Evolutionary conservation across 2,113 vertebrate species (phyloP).

Genomic region (Gobiocypris rarus): DNA sequence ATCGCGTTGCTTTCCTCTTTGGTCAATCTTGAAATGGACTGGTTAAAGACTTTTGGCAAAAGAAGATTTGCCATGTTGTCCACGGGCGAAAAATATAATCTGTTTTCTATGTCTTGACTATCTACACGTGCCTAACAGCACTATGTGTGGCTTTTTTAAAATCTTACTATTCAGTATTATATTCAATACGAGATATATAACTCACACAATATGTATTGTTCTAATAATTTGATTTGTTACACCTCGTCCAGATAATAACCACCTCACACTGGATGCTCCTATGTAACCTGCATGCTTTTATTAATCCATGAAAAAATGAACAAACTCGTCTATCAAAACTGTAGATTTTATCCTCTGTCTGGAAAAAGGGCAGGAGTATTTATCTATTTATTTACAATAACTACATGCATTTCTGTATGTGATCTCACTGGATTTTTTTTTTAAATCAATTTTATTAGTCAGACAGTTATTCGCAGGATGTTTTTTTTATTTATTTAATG

Average conservation of each 20-base stretch:
- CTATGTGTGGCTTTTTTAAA: slow-evolving; percentile 74
- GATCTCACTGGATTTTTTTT: neutral
- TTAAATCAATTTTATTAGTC: neutral
- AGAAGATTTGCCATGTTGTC: slow-evolving; percentile 41
- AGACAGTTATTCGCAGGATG: neutral
- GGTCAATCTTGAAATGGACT: slow-evolving; percentile 61
- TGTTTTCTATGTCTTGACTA: slow-evolving; percentile 59
- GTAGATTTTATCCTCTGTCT: slow-evolving; percentile 37
- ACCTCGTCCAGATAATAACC: slow-evolving; percentile 56
- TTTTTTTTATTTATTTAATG: neutral
- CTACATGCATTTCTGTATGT: slow-evolving; percentile 7
- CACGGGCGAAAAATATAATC: slow-evolving; percentile 22
- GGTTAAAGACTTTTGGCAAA: slow-evolving; percentile 21
- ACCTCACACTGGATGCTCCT: slow-evolving; percentile 52
- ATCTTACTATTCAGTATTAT: slow-evolving; percentile 68
- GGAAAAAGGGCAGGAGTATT: neutral
- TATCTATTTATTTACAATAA: slow-evolving; percentile 14
- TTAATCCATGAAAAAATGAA: slow-evolving; percentile 49
- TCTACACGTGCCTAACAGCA: slow-evolving; percentile 81
- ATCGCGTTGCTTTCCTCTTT: slow-evolving; percentile 45
- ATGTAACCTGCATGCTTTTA: slow-evolving; percentile 74
- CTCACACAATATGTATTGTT: slow-evolving; percentile 49
- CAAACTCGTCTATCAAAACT: slow-evolving; percentile 47
- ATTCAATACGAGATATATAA: slow-evolving; percentile 63
- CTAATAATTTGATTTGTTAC: slow-evolving; percentile 40